Conservation (phyloP, 2,888 invertebrate species). For the Cantharis flavilabris region DNA sequence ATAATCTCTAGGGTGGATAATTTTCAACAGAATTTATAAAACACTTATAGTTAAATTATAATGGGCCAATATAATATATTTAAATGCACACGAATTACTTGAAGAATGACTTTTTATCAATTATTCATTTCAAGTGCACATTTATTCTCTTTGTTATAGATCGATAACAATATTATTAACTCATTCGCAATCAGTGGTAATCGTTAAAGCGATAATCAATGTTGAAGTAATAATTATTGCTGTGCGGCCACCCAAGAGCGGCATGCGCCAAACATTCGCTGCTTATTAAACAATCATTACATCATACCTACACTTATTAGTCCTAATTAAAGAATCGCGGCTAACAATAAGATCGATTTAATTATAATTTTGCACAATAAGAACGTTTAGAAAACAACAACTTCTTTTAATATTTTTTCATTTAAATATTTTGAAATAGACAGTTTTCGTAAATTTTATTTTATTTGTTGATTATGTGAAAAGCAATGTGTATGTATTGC, state of each 20-base stretch:
- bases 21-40: not conserved
- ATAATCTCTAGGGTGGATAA: not conserved
- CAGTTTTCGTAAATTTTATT: not conserved
- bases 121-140: too few relatives aligned
- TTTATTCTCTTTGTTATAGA: conserved; percentile 31
- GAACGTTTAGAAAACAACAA: not conserved
- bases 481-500: not conserved
- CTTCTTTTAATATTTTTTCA: not conserved
- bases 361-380: not conserved
- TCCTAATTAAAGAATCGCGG: not conserved
- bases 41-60: not conserved
- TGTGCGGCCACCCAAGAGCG: conserved; percentile 26
- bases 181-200: conserved; percentile 36
- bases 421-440: too few relatives aligned
- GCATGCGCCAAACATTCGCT: conserved; percentile 19
- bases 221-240: conserved; percentile 34
- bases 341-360: not conserved
- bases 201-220: conserved; percentile 36
- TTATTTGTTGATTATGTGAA: not conserved
- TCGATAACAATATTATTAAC: conserved; percentile 32
- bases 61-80: not conserved
- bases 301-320: not conserved
- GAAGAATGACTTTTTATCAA: not conserved
- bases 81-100: not conserved
- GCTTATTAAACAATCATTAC: not conserved